phyloP scores from a whole-genome alignment of 1,140 invertebrate species.

The Papilio helenus region DNA sequence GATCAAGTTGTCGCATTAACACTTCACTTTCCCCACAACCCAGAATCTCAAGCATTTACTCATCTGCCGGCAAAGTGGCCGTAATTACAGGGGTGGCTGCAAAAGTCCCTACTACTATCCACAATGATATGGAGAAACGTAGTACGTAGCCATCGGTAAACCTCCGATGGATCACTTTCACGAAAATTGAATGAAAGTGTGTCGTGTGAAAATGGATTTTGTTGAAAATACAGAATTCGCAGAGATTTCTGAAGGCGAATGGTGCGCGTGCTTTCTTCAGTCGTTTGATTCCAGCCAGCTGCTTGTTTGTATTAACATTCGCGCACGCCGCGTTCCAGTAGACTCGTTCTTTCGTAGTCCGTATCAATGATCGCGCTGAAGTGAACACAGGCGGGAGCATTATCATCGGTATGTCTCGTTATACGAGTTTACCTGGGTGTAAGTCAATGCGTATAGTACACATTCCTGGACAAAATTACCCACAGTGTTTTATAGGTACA shows the following conservation, averaged over 20 bases:
- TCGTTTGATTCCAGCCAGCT: slow-evolving; percentile 44
- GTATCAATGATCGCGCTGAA: slow-evolving; percentile 50
- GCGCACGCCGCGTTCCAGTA: slow-evolving; percentile 51
- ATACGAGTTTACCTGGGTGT: slow-evolving; percentile 30
- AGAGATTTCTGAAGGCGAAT: slow-evolving; percentile 57
- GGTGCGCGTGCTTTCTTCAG: slow-evolving; percentile 58
- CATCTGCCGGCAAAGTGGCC: slow-evolving; percentile 73
- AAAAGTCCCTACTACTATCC: slow-evolving; percentile 52
- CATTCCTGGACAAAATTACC: not conserved
- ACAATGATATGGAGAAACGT: slow-evolving; percentile 64
- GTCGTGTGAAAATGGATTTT: slow-evolving; percentile 69
- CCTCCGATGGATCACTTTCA: slow-evolving; percentile 78
- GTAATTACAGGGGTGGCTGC: slow-evolving; percentile 74
- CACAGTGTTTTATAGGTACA: not conserved
- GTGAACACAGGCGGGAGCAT: slow-evolving; percentile 35
- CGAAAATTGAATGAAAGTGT: slow-evolving; percentile 78
- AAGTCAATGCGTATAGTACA: slow-evolving; percentile 20
- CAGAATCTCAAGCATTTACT: slow-evolving; percentile 78
- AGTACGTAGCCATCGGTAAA: slow-evolving; percentile 62
- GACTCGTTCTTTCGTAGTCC: slow-evolving; percentile 56
- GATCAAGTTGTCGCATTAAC: slow-evolving; percentile 78
- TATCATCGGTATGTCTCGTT: slow-evolving; percentile 28
- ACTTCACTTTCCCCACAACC: slow-evolving; percentile 76
- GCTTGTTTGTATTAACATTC: slow-evolving; percentile 64
- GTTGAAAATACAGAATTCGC: slow-evolving; percentile 56